Percentiles rank a stretch among this genome's conserved stretches.
phyloP scores from a whole-genome alignment of 2,888 invertebrate genomes.

The Drosophila anomelani region DNA sequence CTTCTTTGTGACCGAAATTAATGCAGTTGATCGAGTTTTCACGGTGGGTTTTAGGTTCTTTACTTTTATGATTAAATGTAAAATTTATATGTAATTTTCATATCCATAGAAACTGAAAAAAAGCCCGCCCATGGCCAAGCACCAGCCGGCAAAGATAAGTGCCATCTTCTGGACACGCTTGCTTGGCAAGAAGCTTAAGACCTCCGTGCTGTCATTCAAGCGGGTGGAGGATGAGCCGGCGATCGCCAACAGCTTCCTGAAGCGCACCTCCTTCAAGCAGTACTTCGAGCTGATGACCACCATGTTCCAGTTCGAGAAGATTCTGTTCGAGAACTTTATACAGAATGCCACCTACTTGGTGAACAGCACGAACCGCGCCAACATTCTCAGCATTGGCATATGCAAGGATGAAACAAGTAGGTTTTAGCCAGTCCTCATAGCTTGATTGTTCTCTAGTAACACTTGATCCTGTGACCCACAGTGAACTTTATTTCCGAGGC shows the following conservation, averaged over 20 bases:
- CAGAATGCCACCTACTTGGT: conserved; percentile 88
- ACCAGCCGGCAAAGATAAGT: conserved; percentile 93
- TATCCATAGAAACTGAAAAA: conserved; percentile 62
- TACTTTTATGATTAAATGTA: background rate
- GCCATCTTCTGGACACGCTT: conserved; percentile 94
- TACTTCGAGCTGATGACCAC: conserved; percentile 91
- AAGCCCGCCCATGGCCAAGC: conserved; percentile 86
- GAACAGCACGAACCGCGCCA: conserved; percentile 89
- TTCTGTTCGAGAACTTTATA: conserved; percentile 90
- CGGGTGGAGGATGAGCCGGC: conserved; percentile 85
- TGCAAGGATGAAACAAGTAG: conserved; percentile 71
- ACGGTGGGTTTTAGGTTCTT: conserved; percentile 85
- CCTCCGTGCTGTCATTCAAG: conserved; percentile 92
- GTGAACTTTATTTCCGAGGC: conserved; percentile 74
- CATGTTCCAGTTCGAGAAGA: conserved; percentile 91
- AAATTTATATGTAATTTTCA: background rate
- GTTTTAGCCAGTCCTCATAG: conserved; percentile 2
- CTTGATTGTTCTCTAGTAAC: background rate
- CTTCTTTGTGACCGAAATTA: conserved; percentile 94
- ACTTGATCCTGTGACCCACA: conserved; percentile 24
- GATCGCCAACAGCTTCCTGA: conserved; percentile 88
- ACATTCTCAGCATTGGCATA: conserved; percentile 88
- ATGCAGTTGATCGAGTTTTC: conserved; percentile 89
- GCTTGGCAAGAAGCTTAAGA: conserved; percentile 91
- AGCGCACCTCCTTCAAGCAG: conserved; percentile 91